Conservation (phyloP, 2,888 invertebrate genomes). For the Blomia tropicalis region DNA sequence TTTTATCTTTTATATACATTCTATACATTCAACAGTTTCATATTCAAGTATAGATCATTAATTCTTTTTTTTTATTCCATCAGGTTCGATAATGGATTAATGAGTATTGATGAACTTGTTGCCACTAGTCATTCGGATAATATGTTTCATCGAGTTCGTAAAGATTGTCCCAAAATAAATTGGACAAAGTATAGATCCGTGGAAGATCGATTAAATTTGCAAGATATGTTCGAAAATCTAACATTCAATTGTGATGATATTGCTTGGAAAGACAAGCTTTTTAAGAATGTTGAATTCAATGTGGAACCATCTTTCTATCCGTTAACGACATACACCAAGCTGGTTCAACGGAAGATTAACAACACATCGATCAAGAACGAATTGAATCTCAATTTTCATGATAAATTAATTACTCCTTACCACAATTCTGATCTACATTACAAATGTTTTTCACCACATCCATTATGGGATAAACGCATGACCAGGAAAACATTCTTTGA, state of each 20-base stretch:
- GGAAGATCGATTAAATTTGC: neutral
- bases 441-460: neutral
- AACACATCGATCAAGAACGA: neutral
- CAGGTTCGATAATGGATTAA: neutral
- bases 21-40: neutral
- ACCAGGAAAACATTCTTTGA: constrained; percentile 9
- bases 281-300: neutral
- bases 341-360: neutral
- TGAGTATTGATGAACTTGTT: neutral
- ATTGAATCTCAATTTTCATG: constrained; percentile 1
- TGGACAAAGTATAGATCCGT: neutral
- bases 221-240: neutral
- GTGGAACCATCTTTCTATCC: constrained; percentile 13
- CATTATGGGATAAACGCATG: too few species aligned
- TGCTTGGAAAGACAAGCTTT: neutral
- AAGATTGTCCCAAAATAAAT: neutral
- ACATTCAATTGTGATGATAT: neutral
- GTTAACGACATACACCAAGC: constrained; percentile 2
- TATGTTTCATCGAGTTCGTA: neutral
- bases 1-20: neutral
- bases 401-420: constrained; percentile 7
- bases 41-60: neutral
- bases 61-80: neutral
- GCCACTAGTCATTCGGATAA: neutral
- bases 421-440: neutral